Conservation (phyloP, 1,140 invertebrate genomes). For the Sycobia sp. region DNA sequence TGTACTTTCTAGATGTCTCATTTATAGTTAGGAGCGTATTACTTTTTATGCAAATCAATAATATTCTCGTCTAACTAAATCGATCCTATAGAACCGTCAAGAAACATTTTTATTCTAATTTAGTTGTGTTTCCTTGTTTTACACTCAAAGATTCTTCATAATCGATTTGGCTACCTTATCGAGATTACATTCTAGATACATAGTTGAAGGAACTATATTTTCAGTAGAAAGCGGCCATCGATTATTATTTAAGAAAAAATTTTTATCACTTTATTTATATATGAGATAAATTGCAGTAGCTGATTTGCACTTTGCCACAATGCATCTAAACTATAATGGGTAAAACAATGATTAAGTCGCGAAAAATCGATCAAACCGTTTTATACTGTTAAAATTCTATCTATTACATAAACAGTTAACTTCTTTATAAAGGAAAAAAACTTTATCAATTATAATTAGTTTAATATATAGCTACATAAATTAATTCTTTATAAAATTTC, state of each 20-base stretch:
- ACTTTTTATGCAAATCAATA: conserved; percentile 46
- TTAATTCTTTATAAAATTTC: too few species aligned
- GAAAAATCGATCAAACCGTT: neutral
- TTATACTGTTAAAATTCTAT: conserved; percentile 23
- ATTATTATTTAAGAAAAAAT: too few species aligned
- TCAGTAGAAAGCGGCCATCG: conserved; percentile 15
- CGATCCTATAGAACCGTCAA: conserved; percentile 52
- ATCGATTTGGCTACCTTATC: conserved; percentile 41
- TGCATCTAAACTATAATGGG: too few species aligned
- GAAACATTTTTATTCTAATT: conserved; percentile 30
- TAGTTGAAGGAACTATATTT: conserved; percentile 10
- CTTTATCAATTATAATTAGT: neutral
- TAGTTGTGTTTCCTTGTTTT: conserved; percentile 6
- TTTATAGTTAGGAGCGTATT: conserved; percentile 52
- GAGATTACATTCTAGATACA: conserved; percentile 13
- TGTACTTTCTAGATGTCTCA: conserved; percentile 49
- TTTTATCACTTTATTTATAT: too few species aligned
- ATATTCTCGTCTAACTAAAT: conserved; percentile 55
- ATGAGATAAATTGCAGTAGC: too few species aligned
- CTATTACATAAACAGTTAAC: conserved; percentile 20
- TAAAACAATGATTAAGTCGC: too few species aligned
- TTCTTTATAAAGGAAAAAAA: conserved; percentile 7
- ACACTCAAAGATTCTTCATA: conserved; percentile 23
- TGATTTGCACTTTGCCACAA: too few species aligned
- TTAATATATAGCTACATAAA: too few species aligned